Percentiles rank a stretch among this genome's conserved stretches.
Evolutionary conservation across 1,140 invertebrate genomes (phyloP).

Genomic region (Metaphire vulgaris): DNA sequence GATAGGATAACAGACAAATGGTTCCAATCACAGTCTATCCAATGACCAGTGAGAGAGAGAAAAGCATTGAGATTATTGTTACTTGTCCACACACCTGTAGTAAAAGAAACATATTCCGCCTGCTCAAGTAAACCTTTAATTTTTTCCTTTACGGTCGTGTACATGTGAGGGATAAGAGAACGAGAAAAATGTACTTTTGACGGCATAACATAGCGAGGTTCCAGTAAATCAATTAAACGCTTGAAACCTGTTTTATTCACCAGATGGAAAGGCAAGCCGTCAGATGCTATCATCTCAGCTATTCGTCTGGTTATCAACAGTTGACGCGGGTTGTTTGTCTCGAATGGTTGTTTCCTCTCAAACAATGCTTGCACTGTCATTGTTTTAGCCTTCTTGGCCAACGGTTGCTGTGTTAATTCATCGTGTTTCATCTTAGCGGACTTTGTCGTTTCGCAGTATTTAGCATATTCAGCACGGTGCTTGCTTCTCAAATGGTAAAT

Average conservation of each 20-base stretch:
- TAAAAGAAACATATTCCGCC: neutral
- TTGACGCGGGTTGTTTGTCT: too few species aligned
- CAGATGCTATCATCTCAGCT: neutral
- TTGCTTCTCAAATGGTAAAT: too few species aligned
- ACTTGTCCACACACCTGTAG: neutral
- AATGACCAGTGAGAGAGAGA: neutral
- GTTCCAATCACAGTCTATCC: neutral
- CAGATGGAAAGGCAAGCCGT: neutral
- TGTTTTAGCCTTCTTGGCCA: too few species aligned
- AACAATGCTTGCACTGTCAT: too few species aligned
- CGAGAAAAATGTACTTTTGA: neutral
- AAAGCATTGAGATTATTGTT: neutral
- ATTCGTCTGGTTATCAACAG: conserved; percentile 5
- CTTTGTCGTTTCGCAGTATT: too few species aligned
- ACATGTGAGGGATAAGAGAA: neutral
- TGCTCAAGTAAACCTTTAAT: neutral
- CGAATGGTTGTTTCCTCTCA: too few species aligned
- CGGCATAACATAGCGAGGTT: neutral
- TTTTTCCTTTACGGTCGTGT: neutral
- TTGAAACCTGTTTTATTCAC: neutral
- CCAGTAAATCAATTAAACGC: neutral
- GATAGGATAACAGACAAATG: neutral
- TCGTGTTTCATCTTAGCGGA: too few species aligned
- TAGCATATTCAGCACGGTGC: too few species aligned
- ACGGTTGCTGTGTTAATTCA: too few species aligned